These are phyloP conservation scores for Drosophila mojavensis DNA, from an alignment of 1,140 invertebrate genomes.

Conservation along the genomic window DNA sequence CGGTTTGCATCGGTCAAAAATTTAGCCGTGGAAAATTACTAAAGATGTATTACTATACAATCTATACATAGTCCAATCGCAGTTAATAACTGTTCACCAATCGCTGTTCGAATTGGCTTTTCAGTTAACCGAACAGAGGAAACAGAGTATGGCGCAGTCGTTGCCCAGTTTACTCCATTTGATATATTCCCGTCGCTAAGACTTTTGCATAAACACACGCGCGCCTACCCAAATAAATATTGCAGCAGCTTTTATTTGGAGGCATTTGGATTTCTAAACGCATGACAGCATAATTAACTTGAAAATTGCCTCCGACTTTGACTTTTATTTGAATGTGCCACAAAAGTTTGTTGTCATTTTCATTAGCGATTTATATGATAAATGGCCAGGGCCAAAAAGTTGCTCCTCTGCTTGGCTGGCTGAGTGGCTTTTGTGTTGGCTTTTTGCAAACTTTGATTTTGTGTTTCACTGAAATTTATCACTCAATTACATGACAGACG, in stretches of 20 bases:
- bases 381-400: slow-evolving; percentile 52
- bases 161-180: background rate
- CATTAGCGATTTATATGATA: slow-evolving; percentile 49
- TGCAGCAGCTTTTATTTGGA: slow-evolving; percentile 48
- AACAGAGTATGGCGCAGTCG: background rate
- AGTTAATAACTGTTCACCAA: too few species aligned
- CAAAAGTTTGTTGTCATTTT: slow-evolving; percentile 33
- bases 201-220: slow-evolving; percentile 24
- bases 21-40: too few species aligned
- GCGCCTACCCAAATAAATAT: slow-evolving; percentile 4
- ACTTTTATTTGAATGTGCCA: slow-evolving; percentile 26
- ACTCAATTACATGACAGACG: slow-evolving; percentile 76
- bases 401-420: slow-evolving; percentile 15
- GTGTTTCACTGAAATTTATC: slow-evolving; percentile 64
- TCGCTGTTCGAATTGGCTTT: too few species aligned
- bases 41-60: too few species aligned
- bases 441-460: slow-evolving; percentile 55
- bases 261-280: slow-evolving; percentile 35
- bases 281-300: slow-evolving; percentile 74
- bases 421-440: slow-evolving; percentile 41
- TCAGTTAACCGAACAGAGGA: too few species aligned
- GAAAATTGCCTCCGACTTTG: slow-evolving; percentile 39
- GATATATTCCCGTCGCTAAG: background rate
- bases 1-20: too few species aligned
- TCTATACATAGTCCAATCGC: too few species aligned